Base-by-base conservation (phyloP, 2,113 vertebrate genomes). In the Sterrhoptilus dennistouni region DNA sequence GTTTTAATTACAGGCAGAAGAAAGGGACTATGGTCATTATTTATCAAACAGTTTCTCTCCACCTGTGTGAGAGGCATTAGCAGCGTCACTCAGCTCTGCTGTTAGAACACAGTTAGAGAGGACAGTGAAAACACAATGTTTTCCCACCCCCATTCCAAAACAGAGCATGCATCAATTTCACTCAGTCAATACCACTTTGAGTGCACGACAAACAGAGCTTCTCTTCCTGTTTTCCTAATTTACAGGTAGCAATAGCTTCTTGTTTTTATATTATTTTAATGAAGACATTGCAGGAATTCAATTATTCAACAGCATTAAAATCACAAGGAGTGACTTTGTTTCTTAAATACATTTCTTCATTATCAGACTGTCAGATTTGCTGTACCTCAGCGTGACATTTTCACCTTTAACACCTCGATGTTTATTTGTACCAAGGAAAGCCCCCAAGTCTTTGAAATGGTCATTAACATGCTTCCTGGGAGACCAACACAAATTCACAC, bases 381-480 rank as follows among this genome's bases (percentile, higher is more conserved):
- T 33, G 15, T 2, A 35, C n/a, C 79, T 66, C 64, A 76, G 61
- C 33, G 10, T 3, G 38, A 76, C 60, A 36, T 82, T 82, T 79
- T 92, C 60, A 75, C 53, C 52, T 74, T 75, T 60, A 66, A 68
- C 86, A 57, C 21, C 7, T 12, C 24, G 31, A 65, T 81, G 72
- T 54, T 94, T 83, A 49, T 60, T 74, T 60, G 36, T 5, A 38
- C 28, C 1, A 4, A 61, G 50, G 66, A 56, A 56, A 71, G n/a
- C 57, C 27, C 78, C 24, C 45, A 22, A 40, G 52, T 12, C 74
- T 96, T 92, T 91, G 91, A 87, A 85, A 83, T 33, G 38, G 42
- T 72, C 84, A 94, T 94, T 78, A 93, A 56, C 71, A 78, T 68
- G 81, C 89, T 92, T 91, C 50, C 75, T 66, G 79, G 75, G 85